Percentiles rank a stretch among this genome's conserved stretches.
Evolutionary conservation across 2,888 invertebrate genomes (phyloP).

Genomic region (Pachymerium ferrugineum): DNA sequence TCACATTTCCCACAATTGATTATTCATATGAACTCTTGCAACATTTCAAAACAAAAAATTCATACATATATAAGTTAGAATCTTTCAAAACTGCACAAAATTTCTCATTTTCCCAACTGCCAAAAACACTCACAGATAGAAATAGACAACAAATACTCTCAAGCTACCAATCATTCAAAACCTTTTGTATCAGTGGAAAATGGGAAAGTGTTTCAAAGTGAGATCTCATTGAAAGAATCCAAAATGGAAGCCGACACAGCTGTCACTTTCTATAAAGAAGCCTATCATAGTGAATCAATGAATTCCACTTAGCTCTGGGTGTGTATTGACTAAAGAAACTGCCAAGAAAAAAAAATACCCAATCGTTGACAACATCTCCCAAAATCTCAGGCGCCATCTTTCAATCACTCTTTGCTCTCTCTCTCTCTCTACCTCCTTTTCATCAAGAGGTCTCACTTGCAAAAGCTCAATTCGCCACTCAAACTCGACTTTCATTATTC

Average conservation of each 20-base stretch:
- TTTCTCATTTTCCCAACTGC: too few relatives aligned
- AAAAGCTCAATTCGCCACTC: neutral
- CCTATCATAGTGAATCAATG: conserved; percentile 3
- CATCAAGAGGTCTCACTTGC: neutral
- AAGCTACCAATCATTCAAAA: too few relatives aligned
- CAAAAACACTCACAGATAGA: neutral
- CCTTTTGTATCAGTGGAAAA: too few relatives aligned
- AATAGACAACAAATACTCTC: neutral
- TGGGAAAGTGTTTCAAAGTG: neutral
- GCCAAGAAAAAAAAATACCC: neutral
- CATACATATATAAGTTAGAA: too few relatives aligned
- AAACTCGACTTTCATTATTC: neutral
- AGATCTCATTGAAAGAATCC: too few relatives aligned
- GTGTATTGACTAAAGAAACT: neutral
- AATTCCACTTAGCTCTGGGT: neutral
- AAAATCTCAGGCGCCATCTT: neutral
- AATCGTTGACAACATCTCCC: neutral
- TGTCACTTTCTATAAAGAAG: conserved; percentile 2
- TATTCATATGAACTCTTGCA: too few relatives aligned
- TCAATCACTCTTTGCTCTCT: neutral
- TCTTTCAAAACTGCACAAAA: too few relatives aligned
- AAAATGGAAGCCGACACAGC: neutral
- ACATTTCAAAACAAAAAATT: too few relatives aligned
- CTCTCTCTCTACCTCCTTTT: too few relatives aligned
- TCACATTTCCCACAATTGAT: too few relatives aligned